These are phyloP conservation scores for Ormyrus thymus DNA, from an alignment of 2,888 invertebrate genomes.

Conservation along the genomic window DNA sequence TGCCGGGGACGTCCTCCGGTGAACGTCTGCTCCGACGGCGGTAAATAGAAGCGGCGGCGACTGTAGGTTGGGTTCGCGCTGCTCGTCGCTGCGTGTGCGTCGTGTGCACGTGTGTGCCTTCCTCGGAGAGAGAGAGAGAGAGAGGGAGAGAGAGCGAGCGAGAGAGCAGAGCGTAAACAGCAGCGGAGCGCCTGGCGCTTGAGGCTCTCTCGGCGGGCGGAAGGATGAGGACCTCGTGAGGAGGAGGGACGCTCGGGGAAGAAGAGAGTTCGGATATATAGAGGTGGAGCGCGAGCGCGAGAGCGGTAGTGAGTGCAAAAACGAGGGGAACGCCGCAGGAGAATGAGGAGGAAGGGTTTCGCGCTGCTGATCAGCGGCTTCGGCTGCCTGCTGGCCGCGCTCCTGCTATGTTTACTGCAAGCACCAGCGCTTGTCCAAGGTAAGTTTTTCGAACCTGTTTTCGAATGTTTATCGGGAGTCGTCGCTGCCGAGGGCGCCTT, in stretches of 20 bases:
- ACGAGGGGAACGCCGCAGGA: slow-evolving; percentile 19
- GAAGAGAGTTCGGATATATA: too few species aligned
- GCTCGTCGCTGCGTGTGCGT: too few species aligned
- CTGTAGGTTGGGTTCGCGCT: neutral
- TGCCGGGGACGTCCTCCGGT: slow-evolving; percentile 47
- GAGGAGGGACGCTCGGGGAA: neutral
- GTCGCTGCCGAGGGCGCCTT: neutral
- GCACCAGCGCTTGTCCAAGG: slow-evolving; percentile 65
- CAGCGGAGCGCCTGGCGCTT: neutral
- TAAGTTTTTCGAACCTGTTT: slow-evolving; percentile 55
- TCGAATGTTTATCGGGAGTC: too few species aligned
- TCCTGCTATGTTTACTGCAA: slow-evolving; percentile 66
- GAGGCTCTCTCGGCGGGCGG: too few species aligned
- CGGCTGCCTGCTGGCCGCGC: slow-evolving; percentile 61
- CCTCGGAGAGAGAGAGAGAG: too few species aligned
- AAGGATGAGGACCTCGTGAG: too few species aligned
- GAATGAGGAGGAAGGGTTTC: slow-evolving; percentile 45
- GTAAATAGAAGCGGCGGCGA: neutral
- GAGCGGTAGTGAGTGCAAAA: neutral
- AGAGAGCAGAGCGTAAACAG: too few species aligned
- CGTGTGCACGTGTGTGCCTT: too few species aligned
- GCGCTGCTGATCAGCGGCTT: slow-evolving; percentile 51
- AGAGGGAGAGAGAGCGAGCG: too few species aligned
- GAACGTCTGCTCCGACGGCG: slow-evolving; percentile 24
- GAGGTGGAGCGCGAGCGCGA: neutral